These are phyloP conservation scores for Colossoma macropomum DNA, from an alignment of 2,113 vertebrate species.

Conservation along the genomic window DNA sequence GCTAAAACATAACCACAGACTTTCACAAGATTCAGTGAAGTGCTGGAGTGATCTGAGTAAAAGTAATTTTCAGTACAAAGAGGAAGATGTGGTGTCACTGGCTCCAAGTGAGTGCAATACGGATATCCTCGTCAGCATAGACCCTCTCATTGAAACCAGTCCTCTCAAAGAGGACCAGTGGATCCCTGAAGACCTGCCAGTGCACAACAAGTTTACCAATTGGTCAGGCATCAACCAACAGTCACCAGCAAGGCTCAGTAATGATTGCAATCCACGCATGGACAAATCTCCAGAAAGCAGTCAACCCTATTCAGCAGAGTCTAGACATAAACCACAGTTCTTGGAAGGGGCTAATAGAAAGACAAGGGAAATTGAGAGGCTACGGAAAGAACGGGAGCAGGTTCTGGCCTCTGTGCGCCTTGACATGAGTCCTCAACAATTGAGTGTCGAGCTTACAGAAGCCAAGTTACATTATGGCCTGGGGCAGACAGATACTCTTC, in stretches of 20 bases:
- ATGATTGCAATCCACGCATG: not conserved
- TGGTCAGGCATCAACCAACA: slow-evolving; percentile 84
- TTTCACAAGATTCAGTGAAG: slow-evolving; percentile 32
- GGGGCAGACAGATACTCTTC: slow-evolving; percentile 86
- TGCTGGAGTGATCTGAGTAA: slow-evolving; percentile 51
- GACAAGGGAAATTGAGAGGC: slow-evolving; percentile 77
- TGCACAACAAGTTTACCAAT: slow-evolving; percentile 91
- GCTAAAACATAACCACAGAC: slow-evolving; percentile 28
- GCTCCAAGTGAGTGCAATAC: slow-evolving; percentile 84
- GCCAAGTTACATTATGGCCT: slow-evolving; percentile 89
- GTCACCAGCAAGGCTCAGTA: slow-evolving; percentile 38
- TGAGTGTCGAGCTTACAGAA: slow-evolving; percentile 89
- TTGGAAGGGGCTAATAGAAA: slow-evolving; percentile 55
- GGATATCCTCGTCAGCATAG: slow-evolving; percentile 77
- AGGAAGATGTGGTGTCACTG: slow-evolving; percentile 71
- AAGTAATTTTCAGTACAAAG: slow-evolving; percentile 63
- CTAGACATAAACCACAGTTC: slow-evolving; percentile 37
- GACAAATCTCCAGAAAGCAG: slow-evolving; percentile 41
- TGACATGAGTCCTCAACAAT: slow-evolving; percentile 78
- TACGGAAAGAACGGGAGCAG: slow-evolving; percentile 80
- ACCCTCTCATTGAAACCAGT: slow-evolving; percentile 49
- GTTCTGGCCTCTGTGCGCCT: slow-evolving; percentile 84
- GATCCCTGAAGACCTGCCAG: slow-evolving; percentile 79
- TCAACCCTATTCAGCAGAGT: slow-evolving; percentile 19
- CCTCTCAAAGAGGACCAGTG: slow-evolving; percentile 44